Percentiles rank a stretch among this genome's conserved stretches.
phyloP scores from a whole-genome alignment of 2,113 vertebrate species.

The Hippocampus mohnikei region DNA sequence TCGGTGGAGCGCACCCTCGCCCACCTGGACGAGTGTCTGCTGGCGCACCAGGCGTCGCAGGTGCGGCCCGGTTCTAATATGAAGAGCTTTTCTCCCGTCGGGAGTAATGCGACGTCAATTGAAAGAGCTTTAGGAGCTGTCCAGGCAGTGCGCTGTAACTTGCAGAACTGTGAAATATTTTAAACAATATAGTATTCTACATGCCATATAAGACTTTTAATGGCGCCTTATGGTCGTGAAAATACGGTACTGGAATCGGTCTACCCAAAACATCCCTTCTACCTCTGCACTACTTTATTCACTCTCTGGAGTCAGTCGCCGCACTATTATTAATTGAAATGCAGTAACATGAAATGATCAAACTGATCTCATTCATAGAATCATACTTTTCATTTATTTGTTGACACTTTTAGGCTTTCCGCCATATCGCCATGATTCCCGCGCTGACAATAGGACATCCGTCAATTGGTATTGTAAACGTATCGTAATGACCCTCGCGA shows the following conservation, averaged over 20 bases:
- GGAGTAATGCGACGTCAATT: not conserved
- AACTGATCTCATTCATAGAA: not conserved
- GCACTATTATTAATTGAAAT: no score
- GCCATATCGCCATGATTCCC: not conserved
- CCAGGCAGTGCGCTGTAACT: no score
- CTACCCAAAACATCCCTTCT: no score
- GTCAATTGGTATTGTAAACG: not conserved
- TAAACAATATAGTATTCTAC: no score
- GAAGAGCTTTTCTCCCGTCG: not conserved
- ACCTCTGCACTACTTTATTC: no score
- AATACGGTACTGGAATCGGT: no score
- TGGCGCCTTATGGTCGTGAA: no score
- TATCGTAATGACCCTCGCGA: not conserved
- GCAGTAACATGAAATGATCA: no score
- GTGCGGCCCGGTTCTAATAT: constrained; percentile 56
- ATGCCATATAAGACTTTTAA: no score
- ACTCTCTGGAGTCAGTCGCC: no score
- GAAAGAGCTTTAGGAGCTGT: not conserved
- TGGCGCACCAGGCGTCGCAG: constrained; percentile 77
- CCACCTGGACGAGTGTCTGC: constrained; percentile 86
- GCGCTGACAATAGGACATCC: no score
- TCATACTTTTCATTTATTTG: not conserved
- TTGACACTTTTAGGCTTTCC: not conserved
- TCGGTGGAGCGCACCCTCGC: constrained; percentile 89
- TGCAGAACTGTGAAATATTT: no score